A percentile compares a stretch with the other conserved stretches of the same genome.
phyloP scores from a whole-genome alignment of 2,113 vertebrate genomes.

The Tapirus terrestris region DNA sequence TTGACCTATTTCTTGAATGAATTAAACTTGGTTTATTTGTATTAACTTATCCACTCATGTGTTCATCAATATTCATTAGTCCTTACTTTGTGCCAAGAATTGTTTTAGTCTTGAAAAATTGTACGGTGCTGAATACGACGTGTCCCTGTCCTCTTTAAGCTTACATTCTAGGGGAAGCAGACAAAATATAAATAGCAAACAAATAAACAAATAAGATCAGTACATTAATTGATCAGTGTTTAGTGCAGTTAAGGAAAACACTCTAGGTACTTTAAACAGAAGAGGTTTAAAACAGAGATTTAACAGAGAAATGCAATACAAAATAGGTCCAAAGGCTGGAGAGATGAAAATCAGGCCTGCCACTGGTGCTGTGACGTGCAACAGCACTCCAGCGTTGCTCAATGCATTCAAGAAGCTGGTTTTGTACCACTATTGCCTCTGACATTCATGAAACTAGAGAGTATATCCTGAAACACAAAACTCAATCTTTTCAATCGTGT shows the following conservation, averaged over 20 bases:
- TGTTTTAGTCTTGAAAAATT: not conserved
- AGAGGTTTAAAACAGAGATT: not conserved
- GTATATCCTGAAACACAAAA: not conserved
- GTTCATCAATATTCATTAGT: not conserved
- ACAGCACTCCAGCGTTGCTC: not conserved
- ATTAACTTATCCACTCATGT: not conserved
- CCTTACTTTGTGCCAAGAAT: not conserved
- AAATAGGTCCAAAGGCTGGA: not conserved
- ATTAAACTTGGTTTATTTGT: not conserved
- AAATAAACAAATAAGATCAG: not conserved
- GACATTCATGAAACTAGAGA: not conserved
- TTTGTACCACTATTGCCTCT: not conserved
- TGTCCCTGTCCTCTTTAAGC: not conserved
- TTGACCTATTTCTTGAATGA: conserved; percentile 20
- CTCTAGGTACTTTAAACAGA: not conserved
- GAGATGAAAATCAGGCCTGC: not conserved
- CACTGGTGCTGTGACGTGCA: not conserved
- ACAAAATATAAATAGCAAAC: not conserved
- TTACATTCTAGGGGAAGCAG: not conserved
- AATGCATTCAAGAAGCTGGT: not conserved
- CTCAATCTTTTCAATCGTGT: not conserved
- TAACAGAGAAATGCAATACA: not conserved
- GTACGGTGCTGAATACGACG: not conserved
- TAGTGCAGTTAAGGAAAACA: not conserved
- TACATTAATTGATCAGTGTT: not conserved